Percentiles rank a stretch among this genome's conserved stretches.
These are phyloP conservation scores for Abrostola tripartita DNA, from an alignment of 2,888 invertebrate species.

Conservation along the genomic window DNA sequence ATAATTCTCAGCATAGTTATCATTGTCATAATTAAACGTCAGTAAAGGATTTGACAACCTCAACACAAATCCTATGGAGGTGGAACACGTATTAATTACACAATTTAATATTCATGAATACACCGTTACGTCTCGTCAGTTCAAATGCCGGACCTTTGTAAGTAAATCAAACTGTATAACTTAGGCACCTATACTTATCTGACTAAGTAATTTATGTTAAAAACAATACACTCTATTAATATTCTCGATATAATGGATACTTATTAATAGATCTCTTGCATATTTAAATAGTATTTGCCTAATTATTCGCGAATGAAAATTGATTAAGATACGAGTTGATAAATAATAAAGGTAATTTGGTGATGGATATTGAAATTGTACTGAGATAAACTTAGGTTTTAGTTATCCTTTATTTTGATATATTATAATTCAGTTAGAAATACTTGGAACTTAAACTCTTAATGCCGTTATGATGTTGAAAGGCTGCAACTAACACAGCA, in stretches of 20 bases:
- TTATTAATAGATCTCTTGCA: slow-evolving; percentile 36
- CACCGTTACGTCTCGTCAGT: slow-evolving; percentile 20
- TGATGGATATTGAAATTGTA: too few relatives aligned
- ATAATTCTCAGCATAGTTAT: not conserved
- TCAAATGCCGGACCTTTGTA: slow-evolving; percentile 21
- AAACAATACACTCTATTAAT: slow-evolving; percentile 31
- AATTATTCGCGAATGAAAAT: slow-evolving; percentile 32
- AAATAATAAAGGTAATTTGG: too few relatives aligned
- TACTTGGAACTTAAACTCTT: too few relatives aligned
- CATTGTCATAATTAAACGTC: not conserved
- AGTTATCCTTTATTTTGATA: too few relatives aligned
- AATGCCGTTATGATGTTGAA: too few relatives aligned
- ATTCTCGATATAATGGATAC: slow-evolving; percentile 26
- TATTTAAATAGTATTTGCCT: slow-evolving; percentile 28
- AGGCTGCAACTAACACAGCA: too few relatives aligned
- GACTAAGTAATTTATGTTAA: slow-evolving; percentile 40
- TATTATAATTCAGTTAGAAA: too few relatives aligned
- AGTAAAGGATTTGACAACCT: slow-evolving; percentile 10
- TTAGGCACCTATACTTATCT: not conserved
- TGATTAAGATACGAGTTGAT: too few relatives aligned
- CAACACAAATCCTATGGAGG: slow-evolving; percentile 27
- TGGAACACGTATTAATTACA: slow-evolving; percentile 22
- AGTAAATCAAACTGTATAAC: slow-evolving; percentile 17
- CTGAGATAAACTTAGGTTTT: too few relatives aligned
- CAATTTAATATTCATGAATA: slow-evolving; percentile 26